Conservation (phyloP, 2,888 invertebrate species). For the Caenorhabditis sinica region DNA sequence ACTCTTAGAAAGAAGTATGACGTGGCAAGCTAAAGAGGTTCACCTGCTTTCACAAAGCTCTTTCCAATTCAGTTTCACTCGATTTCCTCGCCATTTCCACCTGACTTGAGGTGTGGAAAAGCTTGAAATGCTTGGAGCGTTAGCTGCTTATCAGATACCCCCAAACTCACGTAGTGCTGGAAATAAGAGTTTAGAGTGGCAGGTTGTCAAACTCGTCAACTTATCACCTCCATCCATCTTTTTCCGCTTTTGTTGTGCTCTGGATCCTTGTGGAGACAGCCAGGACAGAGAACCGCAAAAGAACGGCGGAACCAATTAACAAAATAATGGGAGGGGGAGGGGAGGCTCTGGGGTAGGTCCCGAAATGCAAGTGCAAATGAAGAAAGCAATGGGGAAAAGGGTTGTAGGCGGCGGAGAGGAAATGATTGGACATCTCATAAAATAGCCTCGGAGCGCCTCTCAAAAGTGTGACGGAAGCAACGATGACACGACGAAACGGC, state of each 20-base stretch:
- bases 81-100: background rate
- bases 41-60: slow-evolving; percentile 13
- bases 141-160: slow-evolving; percentile 5
- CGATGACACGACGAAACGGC: slow-evolving; percentile 54
- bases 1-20: background rate
- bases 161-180: slow-evolving; percentile 42
- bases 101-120: background rate
- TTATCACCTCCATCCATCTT: slow-evolving; percentile 55
- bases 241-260: background rate
- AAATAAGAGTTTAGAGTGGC: slow-evolving; percentile 21
- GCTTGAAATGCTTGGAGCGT: background rate
- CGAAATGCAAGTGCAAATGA: background rate
- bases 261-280: background rate
- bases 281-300: background rate
- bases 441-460: slow-evolving; percentile 13
- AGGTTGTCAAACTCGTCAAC: slow-evolving; percentile 50
- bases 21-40: slow-evolving; percentile 11
- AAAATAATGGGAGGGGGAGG: background rate
- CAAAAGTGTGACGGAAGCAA: slow-evolving; percentile 54
- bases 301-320: slow-evolving; percentile 16
- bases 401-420: slow-evolving; percentile 23
- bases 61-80: background rate
- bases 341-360: background rate
- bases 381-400: slow-evolving; percentile 2
- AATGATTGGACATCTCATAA: slow-evolving; percentile 54